phyloP scores from a whole-genome alignment of 2,797 vertebrate species.

The Coracias cyanogaster region DNA sequence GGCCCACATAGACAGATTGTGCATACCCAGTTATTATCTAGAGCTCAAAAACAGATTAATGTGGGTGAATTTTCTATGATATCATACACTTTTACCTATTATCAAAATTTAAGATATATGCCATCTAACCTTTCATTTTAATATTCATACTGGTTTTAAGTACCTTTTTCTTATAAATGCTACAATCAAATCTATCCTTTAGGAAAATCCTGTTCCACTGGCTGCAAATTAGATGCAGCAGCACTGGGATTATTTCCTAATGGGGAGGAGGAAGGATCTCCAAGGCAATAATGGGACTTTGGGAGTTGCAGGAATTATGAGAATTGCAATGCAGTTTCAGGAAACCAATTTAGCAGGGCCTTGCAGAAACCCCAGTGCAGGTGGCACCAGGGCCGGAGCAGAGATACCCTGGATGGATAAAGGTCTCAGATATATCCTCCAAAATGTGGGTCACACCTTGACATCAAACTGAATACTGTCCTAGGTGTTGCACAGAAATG shows the following conservation, averaged over 20 bases:
- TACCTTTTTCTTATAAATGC: neutral
- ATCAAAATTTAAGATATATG: constrained; percentile 40
- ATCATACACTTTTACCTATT: constrained; percentile 40
- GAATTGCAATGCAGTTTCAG: neutral
- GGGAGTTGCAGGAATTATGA: neutral
- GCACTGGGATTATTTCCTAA: neutral
- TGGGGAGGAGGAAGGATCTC: neutral
- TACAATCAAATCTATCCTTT: neutral
- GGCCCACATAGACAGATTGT: constrained; percentile 34
- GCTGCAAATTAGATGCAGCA: neutral
- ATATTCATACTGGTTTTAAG: neutral
- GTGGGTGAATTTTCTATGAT: constrained; percentile 49
- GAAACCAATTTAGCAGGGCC: neutral
- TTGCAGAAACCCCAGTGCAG: neutral
- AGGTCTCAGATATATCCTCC: accelerated
- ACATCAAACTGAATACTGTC: accelerated
- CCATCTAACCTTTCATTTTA: constrained; percentile 51
- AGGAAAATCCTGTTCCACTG: neutral
- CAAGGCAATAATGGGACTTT: neutral
- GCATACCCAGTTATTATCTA: constrained; percentile 54
- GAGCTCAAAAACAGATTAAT: constrained; percentile 51
- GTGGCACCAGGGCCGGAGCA: neutral
- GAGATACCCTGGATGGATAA: neutral
- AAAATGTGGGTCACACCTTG: neutral
- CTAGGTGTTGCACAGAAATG: neutral